Evolutionary conservation across 2,888 invertebrate species (phyloP), one percentile per base, ranked within the genome.

Genomic region (Lordiphosa andalusiaca): DNA sequence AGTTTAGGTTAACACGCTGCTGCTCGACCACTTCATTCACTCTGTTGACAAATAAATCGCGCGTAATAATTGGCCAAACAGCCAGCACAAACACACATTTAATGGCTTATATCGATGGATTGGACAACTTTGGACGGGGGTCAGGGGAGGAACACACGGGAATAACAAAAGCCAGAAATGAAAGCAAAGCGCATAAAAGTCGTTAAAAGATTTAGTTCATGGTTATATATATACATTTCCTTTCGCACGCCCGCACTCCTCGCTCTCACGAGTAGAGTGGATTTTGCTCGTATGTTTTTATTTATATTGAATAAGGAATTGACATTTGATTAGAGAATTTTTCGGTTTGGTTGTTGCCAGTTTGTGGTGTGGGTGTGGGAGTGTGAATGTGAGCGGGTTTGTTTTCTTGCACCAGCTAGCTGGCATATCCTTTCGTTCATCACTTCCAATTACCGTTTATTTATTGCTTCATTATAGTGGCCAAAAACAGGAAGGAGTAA

Each of bases 361-460:
- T 25, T 40, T 25, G 39, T 33, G 30, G 39, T 51, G 42, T 39
- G 35, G 44, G 41, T 48, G 53, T 16, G n/a, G n/a, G n/a, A n/a
- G 44, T 35, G 25, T 46, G 48, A 39, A 37, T 47, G 65, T 49
- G 56, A 47, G 23, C 39, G 44, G 19, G 23, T 3, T 33, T 13
- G 33, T 52, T 30, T 30, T 30, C 30, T 10, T 30, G 10, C 30
- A 30, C 30, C 30, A 30, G 30, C 47, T 57, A 53, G 30, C 47
- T 54, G 51, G 52, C 71, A 65, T 68, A 75, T 66, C 67, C 71
- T 69, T 61, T 62, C 58, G 65, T 66, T 71, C 81, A 85, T 81
- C 85, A 83, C 71, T 75, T 81, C 82, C 82, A 83, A 85, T 83
- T 83, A 85, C 73, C 65, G 67, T 53, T 71, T 82, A 85, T 82